These are phyloP conservation scores for Greenwoodochromis staneri DNA, from an alignment of 2,113 vertebrate genomes.

Conservation along the genomic window DNA sequence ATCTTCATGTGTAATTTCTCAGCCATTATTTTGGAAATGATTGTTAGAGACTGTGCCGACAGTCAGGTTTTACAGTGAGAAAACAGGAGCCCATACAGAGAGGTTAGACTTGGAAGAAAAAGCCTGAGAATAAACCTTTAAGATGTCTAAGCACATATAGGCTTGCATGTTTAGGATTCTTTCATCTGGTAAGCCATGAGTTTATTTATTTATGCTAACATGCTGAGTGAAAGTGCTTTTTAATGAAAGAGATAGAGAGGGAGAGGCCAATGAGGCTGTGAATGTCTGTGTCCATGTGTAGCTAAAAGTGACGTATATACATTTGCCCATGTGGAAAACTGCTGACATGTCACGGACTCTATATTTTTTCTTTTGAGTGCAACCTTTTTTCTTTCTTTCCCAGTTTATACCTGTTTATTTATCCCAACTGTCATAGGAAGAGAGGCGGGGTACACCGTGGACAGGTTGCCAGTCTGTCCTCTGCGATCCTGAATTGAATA, in stretches of 20 bases:
- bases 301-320: background rate
- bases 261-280: constrained; percentile 14
- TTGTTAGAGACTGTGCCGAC: background rate
- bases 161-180: background rate
- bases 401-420: background rate
- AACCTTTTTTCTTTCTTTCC: background rate
- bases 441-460: background rate
- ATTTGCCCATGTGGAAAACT: constrained; percentile 26
- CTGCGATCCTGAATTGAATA: background rate
- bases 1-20: constrained; percentile 10
- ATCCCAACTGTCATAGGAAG: background rate
- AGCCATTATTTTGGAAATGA: constrained; percentile 23
- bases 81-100: background rate
- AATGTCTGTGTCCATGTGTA: background rate
- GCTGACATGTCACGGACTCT: constrained; percentile 16
- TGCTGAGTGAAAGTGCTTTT: constrained; percentile 35
- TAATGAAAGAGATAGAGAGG: constrained; percentile 21
- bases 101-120: background rate
- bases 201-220: constrained; percentile 52
- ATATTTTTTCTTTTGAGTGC: background rate
- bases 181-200: background rate
- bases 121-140: background rate
- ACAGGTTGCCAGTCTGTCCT: background rate
- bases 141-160: background rate
- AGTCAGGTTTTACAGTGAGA: background rate